Percentiles rank a stretch among this genome's conserved stretches.
phyloP scores from a whole-genome alignment of 2,797 vertebrate species.

The Phrynocephalus forsythii region DNA sequence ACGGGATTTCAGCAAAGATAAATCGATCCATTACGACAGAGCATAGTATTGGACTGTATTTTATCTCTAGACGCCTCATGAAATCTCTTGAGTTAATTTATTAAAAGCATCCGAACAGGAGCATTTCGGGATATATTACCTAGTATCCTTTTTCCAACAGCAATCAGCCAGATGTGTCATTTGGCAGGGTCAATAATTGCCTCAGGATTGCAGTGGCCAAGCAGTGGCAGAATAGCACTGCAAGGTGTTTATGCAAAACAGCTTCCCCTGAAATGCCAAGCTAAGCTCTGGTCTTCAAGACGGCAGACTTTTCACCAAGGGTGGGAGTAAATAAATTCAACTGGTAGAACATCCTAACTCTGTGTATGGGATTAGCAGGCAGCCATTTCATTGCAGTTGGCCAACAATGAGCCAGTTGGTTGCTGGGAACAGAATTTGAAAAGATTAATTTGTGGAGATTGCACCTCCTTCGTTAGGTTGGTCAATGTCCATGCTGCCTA shows the following conservation, averaged over 20 bases:
- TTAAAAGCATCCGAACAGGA: background rate
- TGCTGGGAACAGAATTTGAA: too few species aligned
- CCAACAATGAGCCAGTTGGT: too few species aligned
- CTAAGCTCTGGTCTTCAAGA: background rate
- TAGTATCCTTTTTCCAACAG: background rate
- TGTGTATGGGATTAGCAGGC: too few species aligned
- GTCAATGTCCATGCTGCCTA: too few species aligned
- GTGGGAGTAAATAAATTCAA: too few species aligned
- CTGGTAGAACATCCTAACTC: too few species aligned
- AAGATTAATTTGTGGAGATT: too few species aligned
- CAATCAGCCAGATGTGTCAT: background rate
- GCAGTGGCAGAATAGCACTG: background rate
- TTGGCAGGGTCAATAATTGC: background rate
- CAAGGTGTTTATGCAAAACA: background rate
- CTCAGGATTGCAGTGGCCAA: background rate
- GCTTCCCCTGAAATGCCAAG: too few species aligned
- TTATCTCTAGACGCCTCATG: background rate
- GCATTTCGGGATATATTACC: background rate
- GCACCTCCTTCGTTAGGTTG: too few species aligned
- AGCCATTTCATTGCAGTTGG: too few species aligned
- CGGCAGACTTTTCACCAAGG: background rate
- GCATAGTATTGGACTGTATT: background rate
- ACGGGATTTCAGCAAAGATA: too few species aligned
- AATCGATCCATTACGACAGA: background rate
- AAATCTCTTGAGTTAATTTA: background rate